Conservation (phyloP, 2,797 vertebrate species). For the Cryptoblepharus egeriae region DNA sequence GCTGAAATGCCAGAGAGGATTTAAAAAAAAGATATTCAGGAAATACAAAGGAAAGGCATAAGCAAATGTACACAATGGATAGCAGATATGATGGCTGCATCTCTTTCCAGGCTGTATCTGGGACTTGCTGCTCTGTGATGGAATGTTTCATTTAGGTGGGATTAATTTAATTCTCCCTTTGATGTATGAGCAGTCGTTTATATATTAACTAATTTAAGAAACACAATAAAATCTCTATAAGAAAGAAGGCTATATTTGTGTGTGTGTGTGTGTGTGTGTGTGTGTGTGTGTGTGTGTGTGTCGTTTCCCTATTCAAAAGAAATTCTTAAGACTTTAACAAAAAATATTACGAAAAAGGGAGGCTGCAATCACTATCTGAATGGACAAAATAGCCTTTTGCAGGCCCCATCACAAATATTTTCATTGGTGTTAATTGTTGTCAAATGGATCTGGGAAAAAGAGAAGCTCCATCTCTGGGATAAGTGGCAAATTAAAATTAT, state of each 20-base stretch:
- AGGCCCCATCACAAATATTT: conserved; percentile 24
- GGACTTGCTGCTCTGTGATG: neutral
- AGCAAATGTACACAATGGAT: conserved; percentile 18
- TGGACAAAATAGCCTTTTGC: neutral
- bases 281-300: neutral
- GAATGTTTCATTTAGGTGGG: conserved; percentile 48
- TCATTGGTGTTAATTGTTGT: conserved; percentile 39
- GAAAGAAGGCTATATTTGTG: conserved; percentile 4
- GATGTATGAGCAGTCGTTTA: conserved; percentile 34
- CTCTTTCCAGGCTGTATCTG: conserved; percentile 22
- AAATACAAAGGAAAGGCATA: conserved; percentile 40
- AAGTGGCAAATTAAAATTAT: conserved; percentile 37
- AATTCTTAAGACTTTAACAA: conserved; percentile 5
- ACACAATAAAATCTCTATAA: conserved; percentile 33
- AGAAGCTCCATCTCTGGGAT: conserved; percentile 2
- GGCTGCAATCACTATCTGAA: conserved; percentile 25
- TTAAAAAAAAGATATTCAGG: conserved; percentile 27
- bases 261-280: neutral
- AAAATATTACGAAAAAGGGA: neutral
- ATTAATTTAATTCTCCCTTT: conserved; percentile 63
- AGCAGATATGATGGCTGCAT: neutral
- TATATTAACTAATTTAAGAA: conserved; percentile 39
- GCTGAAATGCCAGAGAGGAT: conserved; percentile 24
- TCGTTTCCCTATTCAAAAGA: neutral
- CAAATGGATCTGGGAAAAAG: conserved; percentile 20